phyloP scores from a whole-genome alignment of 2,888 invertebrate genomes.

The Parthenolecanium corni region DNA sequence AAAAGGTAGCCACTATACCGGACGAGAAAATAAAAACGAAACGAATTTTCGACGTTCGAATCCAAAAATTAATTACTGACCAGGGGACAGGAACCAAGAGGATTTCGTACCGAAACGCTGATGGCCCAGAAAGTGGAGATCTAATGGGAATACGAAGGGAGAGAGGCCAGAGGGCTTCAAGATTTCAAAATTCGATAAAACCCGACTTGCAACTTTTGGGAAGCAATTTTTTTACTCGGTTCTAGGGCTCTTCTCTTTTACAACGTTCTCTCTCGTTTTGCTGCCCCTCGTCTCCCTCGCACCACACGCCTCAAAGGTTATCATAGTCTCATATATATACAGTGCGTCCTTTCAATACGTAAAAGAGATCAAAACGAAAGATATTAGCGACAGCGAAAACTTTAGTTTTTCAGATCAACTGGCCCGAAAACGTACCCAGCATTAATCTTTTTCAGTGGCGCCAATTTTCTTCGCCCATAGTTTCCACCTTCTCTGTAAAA shows the following conservation, averaged over 20 bases:
- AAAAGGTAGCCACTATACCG: no score
- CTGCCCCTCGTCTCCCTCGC: not conserved
- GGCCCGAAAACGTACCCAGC: not conserved
- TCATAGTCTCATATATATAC: not conserved
- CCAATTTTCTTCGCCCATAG: not conserved
- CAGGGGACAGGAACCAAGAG: no score
- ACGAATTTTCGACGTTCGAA: no score
- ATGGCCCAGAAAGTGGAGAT: no score
- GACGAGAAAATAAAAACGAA: no score
- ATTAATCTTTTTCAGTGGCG: slow-evolving; percentile 1
- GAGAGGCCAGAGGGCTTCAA: not conserved
- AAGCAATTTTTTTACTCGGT: not conserved
- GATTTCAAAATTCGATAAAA: not conserved
- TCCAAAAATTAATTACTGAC: no score
- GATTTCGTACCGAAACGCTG: no score
- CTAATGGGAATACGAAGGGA: no score
- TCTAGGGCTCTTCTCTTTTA: slow-evolving; percentile 12
- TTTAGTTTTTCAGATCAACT: not conserved
- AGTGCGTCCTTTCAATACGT: not conserved
- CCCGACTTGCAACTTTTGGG: not conserved
- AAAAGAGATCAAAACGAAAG: not conserved
- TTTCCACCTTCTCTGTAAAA: not conserved
- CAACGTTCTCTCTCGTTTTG: not conserved
- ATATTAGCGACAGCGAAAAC: not conserved
- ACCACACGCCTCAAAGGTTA: not conserved